phyloP scores from a whole-genome alignment of 2,113 vertebrate species.

The Arizona elegans region DNA sequence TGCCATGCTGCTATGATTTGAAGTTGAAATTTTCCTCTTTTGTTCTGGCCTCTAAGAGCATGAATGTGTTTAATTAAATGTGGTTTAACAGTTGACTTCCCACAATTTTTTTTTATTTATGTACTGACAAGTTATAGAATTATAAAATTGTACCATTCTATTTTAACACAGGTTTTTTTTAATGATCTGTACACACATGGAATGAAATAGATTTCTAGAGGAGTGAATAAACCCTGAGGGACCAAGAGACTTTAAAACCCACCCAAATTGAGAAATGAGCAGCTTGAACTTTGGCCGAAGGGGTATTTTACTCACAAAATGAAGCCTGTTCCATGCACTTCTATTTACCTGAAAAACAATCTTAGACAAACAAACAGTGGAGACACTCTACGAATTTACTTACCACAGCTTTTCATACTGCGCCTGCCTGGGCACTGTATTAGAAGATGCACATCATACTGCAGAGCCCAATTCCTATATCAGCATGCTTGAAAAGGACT shows the following conservation, averaged over 20 bases:
- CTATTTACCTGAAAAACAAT: background rate
- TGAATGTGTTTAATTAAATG: background rate
- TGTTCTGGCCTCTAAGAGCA: background rate
- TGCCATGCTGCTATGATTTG: background rate
- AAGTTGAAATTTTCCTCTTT: background rate
- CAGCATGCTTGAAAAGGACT: conserved; percentile 18
- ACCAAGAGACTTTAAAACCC: background rate
- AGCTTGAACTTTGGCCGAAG: background rate
- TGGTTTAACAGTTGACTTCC: background rate
- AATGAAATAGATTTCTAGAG: rapidly evolving
- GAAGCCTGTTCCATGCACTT: background rate
- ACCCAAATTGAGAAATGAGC: background rate
- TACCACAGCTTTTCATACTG: conserved; percentile 49
- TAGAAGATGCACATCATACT: conserved; percentile 26
- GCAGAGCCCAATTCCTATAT: conserved; percentile 17
- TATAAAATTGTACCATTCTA: background rate
- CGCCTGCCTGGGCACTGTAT: conserved; percentile 17
- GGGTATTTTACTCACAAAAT: background rate
- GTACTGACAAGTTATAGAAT: background rate
- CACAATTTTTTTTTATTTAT: background rate
- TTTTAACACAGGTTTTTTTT: background rate
- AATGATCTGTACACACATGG: background rate
- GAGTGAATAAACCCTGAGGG: background rate
- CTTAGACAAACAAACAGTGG: conserved; percentile 25
- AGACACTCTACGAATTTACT: conserved; percentile 43